Evolutionary conservation across 2,888 invertebrate species (phyloP).

Genomic region (Tipula confusa): DNA sequence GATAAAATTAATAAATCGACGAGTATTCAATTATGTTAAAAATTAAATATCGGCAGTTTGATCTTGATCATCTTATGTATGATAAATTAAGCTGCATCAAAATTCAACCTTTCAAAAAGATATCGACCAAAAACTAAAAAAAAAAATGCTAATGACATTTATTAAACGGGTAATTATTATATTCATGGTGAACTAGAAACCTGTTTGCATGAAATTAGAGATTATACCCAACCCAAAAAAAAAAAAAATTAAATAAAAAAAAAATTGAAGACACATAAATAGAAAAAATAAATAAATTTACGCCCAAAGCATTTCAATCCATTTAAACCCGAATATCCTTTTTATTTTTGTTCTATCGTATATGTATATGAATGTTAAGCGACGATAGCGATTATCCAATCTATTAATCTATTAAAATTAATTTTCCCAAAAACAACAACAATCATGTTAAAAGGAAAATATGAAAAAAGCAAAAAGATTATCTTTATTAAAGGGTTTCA

Average conservation of each 20-base stretch:
- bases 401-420: background rate
- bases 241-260: too few species aligned
- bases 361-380: background rate
- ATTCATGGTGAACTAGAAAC: background rate
- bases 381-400: background rate
- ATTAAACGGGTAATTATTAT: background rate
- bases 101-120: background rate
- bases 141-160: background rate
- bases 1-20: too few species aligned
- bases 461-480: background rate
- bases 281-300: background rate
- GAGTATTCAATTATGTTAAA: too few species aligned
- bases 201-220: background rate
- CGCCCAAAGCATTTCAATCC: background rate
- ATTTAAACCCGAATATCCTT: background rate
- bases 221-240: too few species aligned
- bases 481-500: background rate
- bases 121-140: background rate
- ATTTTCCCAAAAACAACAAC: background rate
- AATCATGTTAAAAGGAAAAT: background rate
- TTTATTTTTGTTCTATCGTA: background rate
- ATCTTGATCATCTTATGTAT: background rate
- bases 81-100: too few species aligned
- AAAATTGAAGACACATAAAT: background rate
- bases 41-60: background rate